These are phyloP conservation scores for Umimayanthus kanabou DNA, from an alignment of 92 coral and sea anemone species.

Conservation along the genomic window DNA sequence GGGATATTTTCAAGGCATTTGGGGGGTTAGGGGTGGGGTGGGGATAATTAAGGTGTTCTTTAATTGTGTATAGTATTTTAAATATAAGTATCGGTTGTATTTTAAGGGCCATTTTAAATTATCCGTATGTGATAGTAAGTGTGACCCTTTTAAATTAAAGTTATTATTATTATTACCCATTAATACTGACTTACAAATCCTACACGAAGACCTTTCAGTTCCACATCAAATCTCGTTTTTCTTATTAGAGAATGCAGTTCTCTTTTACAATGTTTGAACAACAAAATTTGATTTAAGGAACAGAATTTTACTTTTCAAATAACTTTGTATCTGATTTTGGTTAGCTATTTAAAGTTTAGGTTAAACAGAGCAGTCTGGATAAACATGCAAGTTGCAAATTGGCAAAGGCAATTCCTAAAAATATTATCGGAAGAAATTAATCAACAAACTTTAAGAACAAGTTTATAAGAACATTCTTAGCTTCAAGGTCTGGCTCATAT, in stretches of 20 bases:
- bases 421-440: neutral
- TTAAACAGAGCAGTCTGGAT: neutral
- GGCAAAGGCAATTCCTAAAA: neutral
- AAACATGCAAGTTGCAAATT: neutral
- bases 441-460: too few species aligned
- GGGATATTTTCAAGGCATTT: too few species aligned
- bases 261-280: neutral
- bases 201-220: neutral
- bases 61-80: too few species aligned
- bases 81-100: too few species aligned
- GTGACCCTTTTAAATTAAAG: too few species aligned
- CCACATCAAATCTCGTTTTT: neutral
- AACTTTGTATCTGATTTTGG: neutral
- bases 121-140: too few species aligned
- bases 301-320: neutral
- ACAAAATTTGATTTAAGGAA: neutral
- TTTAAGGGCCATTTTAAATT: too few species aligned
- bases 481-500: too few species aligned
- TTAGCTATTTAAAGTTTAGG: neutral
- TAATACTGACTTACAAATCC: neutral
- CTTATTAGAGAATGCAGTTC: neutral
- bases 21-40: too few species aligned
- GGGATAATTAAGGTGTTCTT: too few species aligned
- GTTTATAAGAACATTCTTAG: too few species aligned
- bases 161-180: too few species aligned